phyloP scores from a whole-genome alignment of 2,113 vertebrate genomes.

The Prunella himalayana region DNA sequence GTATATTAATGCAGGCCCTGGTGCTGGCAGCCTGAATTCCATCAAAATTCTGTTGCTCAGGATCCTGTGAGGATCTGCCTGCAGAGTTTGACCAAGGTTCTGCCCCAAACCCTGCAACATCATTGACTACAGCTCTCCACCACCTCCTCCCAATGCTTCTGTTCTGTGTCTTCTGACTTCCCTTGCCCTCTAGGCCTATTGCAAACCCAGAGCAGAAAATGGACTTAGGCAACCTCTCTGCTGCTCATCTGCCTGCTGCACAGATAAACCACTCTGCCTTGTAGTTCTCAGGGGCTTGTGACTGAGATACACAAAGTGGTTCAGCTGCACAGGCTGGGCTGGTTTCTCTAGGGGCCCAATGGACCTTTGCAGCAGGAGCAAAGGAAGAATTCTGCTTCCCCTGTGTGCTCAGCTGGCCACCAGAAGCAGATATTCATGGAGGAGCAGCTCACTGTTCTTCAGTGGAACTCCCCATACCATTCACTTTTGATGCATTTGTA shows the following conservation, averaged over 20 bases:
- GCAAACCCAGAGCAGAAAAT: background rate
- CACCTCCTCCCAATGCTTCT: background rate
- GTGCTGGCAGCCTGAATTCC: background rate
- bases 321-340: background rate
- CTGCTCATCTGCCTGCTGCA: background rate
- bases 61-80: background rate
- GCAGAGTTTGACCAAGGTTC: background rate
- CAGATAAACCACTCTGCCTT: background rate
- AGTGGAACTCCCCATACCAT: background rate
- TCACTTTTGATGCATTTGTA: background rate
- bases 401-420: background rate
- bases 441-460: background rate
- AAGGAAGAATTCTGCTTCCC: background rate
- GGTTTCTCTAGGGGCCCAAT: background rate
- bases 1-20: background rate
- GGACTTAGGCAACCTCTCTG: background rate
- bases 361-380: background rate
- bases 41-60: background rate
- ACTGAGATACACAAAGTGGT: background rate
- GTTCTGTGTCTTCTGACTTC: background rate
- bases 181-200: background rate
- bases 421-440: background rate
- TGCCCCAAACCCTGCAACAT: background rate
- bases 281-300: background rate
- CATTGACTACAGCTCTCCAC: background rate